Conservation (phyloP, 2,113 vertebrate species). For the Sylvietta virens region DNA sequence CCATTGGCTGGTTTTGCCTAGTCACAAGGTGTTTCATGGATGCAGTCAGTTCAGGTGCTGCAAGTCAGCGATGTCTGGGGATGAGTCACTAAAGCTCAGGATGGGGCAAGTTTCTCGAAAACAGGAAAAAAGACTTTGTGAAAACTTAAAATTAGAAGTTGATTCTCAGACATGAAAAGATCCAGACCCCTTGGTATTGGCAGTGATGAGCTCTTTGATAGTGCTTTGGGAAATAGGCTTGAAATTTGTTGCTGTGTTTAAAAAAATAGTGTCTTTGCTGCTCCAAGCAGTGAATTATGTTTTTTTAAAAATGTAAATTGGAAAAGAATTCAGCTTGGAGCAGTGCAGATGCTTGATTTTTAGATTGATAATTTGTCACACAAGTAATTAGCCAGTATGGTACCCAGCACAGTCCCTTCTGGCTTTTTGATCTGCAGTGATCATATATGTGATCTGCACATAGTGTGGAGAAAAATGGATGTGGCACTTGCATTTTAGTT, state of each 20-base stretch:
- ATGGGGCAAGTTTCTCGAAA: neutral
- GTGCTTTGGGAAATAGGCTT: neutral
- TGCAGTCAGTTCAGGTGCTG: neutral
- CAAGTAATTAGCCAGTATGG: neutral
- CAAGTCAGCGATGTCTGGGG: neutral
- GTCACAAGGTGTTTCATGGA: neutral
- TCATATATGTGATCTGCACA: neutral
- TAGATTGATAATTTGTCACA: neutral
- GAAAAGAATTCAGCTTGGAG: neutral
- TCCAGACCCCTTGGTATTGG: neutral
- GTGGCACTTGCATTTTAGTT: neutral
- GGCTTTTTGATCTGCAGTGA: neutral
- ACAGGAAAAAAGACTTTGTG: neutral
- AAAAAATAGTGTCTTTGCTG: neutral
- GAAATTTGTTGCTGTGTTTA: neutral
- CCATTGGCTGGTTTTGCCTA: neutral
- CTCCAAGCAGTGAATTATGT: neutral
- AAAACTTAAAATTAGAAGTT: neutral
- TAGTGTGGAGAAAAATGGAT: neutral
- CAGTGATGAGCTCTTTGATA: neutral
- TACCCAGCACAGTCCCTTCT: neutral
- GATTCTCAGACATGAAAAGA: neutral
- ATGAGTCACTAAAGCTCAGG: neutral
- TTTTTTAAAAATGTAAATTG: neutral
- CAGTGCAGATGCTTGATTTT: neutral